Percentiles rank a stretch among this genome's conserved stretches.
phyloP scores from a whole-genome alignment of 2,113 vertebrate species.

The Epinephelus cyanopodus region DNA sequence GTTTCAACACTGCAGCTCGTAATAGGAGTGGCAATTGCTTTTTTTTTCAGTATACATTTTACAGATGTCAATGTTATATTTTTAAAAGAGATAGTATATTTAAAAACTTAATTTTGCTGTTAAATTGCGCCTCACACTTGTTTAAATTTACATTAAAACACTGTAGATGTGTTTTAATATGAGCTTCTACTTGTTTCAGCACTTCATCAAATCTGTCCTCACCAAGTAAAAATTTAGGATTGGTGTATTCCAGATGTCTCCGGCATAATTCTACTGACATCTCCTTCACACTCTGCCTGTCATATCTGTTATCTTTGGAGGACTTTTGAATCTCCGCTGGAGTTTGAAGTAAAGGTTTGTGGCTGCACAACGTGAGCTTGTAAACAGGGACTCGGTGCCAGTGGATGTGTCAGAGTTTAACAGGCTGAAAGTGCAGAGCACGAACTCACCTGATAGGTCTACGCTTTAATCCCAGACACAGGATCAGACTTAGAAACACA shows the following conservation, averaged over 20 bases:
- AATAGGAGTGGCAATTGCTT: not conserved
- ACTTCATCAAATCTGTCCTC: not conserved
- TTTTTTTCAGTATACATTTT: not conserved
- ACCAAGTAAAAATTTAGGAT: not conserved
- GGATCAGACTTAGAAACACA: not conserved
- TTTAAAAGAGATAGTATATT: not conserved
- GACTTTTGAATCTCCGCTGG: not conserved
- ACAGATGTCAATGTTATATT: not conserved
- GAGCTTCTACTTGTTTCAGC: not conserved
- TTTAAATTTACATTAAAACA: not conserved
- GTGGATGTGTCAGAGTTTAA: not conserved
- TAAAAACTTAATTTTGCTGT: not conserved
- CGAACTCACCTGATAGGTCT: not conserved
- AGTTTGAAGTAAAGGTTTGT: not conserved
- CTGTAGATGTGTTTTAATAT: not conserved
- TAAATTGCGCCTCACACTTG: not conserved
- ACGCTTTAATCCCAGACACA: not conserved
- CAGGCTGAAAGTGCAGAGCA: not conserved
- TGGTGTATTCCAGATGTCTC: not conserved
- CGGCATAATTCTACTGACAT: not conserved
- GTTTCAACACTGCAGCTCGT: too few relatives aligned
- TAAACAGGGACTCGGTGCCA: not conserved
- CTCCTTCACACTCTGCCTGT: not conserved
- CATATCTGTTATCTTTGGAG: not conserved
- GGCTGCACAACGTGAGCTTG: not conserved